Evolutionary conservation across 2,113 vertebrate species (phyloP), one percentile per base, ranked within the genome.

Genomic region (Ochotona curzoniae): DNA sequence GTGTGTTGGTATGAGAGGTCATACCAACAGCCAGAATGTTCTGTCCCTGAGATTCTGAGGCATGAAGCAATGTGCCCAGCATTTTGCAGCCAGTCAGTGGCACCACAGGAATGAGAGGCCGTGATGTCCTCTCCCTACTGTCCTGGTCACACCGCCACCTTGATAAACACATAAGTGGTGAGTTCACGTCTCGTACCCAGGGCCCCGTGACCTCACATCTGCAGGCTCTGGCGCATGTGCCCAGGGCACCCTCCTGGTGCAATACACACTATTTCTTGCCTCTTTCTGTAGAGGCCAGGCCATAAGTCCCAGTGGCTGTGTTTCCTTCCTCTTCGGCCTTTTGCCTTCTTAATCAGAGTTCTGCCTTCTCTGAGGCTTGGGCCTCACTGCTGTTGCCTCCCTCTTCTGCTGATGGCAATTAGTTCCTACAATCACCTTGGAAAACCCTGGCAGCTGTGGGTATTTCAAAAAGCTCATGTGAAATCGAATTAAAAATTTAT

Each of bases 151-250:
- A 3, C 2, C 80, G 83, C 83, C 71, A 69, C 23, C 47, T 23
- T 38, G 79, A 91, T 93, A 84, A 85, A 73, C 84, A 75, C 14
- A 9, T 44, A 90, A 18, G 67, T 3, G 0, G 63, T 95, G 91
- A 96, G 87, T 92, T 94, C 84, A 80, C 35, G 90, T 93, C 95
- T 96, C 74, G 14, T 81, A 78, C 82, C 67, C 54, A 57, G 28
- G 90, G 90, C 60, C 64, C 51, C 44, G 67, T 90, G 93, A 95
- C 92, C 79, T 61, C 90, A 85, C 15, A 92, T 93, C 96, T 96
- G 82, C 82, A 83, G 64, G 54, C 82, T 83, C 87, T 66, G 70
- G 90, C 70, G 30, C 54, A 26, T 21, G n/a, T 60, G 47, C 57
- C 23, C 90, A 35, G 21, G 51, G 47, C 13, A 12, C 69, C 57